A percentile compares a stretch with the other conserved stretches of the same genome.
phyloP scores from a whole-genome alignment of 2,113 vertebrate species.

The Chrysochloris asiatica region DNA sequence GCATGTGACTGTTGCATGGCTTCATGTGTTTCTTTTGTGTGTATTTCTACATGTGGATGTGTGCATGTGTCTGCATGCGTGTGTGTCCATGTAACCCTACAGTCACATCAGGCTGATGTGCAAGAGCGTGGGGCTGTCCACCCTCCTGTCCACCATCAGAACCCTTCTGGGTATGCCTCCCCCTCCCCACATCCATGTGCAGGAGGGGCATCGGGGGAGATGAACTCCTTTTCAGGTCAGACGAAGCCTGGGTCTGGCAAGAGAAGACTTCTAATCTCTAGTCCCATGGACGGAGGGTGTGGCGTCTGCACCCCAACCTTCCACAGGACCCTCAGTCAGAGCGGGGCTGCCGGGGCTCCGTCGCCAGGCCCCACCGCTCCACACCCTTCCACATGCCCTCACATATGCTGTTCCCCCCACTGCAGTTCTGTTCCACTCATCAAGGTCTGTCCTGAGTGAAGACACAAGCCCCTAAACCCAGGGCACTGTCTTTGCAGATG shows the following conservation, averaged over 20 bases:
- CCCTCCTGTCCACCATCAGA: neutral
- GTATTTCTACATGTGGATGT: neutral
- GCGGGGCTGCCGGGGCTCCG: too few species aligned
- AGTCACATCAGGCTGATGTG: accelerated
- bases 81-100: neutral
- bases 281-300: too few species aligned
- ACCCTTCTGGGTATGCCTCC: neutral
- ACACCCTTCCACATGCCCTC: too few species aligned
- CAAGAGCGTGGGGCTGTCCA: accelerated
- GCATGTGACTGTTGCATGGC: neutral
- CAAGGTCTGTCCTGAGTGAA: too few species aligned
- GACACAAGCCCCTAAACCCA: neutral
- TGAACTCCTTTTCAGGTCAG: too few species aligned
- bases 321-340: too few species aligned
- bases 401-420: accelerated
- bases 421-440: neutral
- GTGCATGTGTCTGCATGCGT: neutral
- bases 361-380: too few species aligned
- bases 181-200: too few species aligned
- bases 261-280: too few species aligned
- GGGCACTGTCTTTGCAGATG: accelerated
- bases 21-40: too few species aligned
- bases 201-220: too few species aligned
- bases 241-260: neutral
- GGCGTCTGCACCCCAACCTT: too few species aligned